Percentiles rank a stretch among this genome's conserved stretches.
Evolutionary conservation across 1,140 invertebrate species (phyloP).

Genomic region (Tribolium castaneum): DNA sequence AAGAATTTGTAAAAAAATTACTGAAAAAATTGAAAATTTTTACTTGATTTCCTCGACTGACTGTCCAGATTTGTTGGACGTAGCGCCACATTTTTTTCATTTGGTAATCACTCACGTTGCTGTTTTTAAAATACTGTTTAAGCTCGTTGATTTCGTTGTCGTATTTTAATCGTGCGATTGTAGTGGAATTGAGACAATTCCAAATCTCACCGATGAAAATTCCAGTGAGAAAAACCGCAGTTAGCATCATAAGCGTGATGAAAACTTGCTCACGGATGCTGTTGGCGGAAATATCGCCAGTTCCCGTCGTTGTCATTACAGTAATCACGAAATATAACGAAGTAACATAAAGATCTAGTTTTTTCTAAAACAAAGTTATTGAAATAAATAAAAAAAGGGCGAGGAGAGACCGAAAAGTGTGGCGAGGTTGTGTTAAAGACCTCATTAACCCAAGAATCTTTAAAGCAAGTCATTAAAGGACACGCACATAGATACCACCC

Average conservation of each 20-base stretch:
- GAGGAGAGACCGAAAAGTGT: neutral
- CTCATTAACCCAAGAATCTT: constrained; percentile 31
- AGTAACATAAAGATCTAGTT: constrained; percentile 45
- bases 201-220: constrained; percentile 66
- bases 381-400: neutral
- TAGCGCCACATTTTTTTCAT: constrained; percentile 68
- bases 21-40: neutral
- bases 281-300: constrained; percentile 63
- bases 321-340: constrained; percentile 66
- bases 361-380: neutral
- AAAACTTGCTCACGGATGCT: constrained; percentile 65
- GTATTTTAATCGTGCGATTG: constrained; percentile 64
- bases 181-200: constrained; percentile 65
- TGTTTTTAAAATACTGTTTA: constrained; percentile 63
- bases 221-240: constrained; percentile 66
- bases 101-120: constrained; percentile 64
- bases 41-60: constrained; percentile 65
- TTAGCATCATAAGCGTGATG: constrained; percentile 64
- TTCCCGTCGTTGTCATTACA: constrained; percentile 64
- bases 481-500: constrained; percentile 45
- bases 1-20: too few relatives aligned
- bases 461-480: constrained; percentile 37
- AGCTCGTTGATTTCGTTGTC: constrained; percentile 65
- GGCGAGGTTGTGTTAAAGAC: constrained; percentile 6
- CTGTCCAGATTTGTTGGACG: constrained; percentile 64